These are phyloP conservation scores for Catagonus wagneri DNA, from an alignment of 2,113 vertebrate species.

Conservation along the genomic window DNA sequence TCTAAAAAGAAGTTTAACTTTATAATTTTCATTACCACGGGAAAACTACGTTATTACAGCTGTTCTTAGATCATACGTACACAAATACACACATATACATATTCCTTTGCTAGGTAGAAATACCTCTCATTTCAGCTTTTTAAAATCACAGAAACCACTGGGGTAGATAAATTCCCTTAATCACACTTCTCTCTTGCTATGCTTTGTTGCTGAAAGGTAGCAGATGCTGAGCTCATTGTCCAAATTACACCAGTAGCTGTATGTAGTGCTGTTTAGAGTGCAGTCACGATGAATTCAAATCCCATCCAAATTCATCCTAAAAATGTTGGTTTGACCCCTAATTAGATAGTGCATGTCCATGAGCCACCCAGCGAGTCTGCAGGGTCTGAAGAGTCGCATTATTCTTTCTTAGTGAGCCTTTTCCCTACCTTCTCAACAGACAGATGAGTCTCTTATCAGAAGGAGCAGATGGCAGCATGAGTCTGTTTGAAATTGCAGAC, in stretches of 20 bases:
- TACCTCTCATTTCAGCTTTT: constrained; percentile 52
- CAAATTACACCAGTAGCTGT: constrained; percentile 79
- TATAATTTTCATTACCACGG: neutral
- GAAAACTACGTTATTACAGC: neutral
- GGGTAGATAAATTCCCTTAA: constrained; percentile 63
- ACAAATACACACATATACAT: neutral
- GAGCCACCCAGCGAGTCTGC: constrained; percentile 78
- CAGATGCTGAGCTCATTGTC: constrained; percentile 69
- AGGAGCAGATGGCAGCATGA: constrained; percentile 87
- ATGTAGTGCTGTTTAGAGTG: constrained; percentile 64
- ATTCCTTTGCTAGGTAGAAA: neutral
- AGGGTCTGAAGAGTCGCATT: constrained; percentile 81
- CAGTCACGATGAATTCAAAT: constrained; percentile 78
- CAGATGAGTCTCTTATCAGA: constrained; percentile 89
- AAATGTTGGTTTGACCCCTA: constrained; percentile 84
- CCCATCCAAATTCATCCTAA: constrained; percentile 74
- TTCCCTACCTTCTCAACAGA: constrained; percentile 84
- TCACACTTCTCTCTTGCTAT: constrained; percentile 66
- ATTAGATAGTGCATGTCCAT: constrained; percentile 82
- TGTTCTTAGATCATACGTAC: neutral
- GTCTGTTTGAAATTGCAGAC: constrained; percentile 86
- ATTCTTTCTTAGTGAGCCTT: constrained; percentile 77
- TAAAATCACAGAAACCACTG: constrained; percentile 20
- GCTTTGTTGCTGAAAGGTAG: constrained; percentile 81
- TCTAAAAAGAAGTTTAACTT: neutral